Evolutionary conservation across 2,113 vertebrate genomes (phyloP).

Genomic region (Python bivittatus): DNA sequence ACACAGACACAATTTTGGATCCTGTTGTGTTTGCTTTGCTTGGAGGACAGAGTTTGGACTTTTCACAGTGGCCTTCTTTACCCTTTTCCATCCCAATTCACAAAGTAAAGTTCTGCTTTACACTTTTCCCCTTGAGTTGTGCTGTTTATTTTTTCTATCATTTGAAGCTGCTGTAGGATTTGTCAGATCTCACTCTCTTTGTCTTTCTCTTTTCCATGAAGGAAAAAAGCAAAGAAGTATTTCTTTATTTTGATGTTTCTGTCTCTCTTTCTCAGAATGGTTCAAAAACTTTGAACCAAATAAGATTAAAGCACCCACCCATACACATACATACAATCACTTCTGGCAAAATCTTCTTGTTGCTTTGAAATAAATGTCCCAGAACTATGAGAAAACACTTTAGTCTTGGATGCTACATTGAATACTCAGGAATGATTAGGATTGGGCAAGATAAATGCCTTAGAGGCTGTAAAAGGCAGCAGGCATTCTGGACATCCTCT

Average conservation of each 20-base stretch:
- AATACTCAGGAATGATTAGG: background rate
- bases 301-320: background rate
- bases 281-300: background rate
- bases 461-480: background rate
- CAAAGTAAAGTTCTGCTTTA: background rate
- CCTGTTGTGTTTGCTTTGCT: background rate
- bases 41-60: background rate
- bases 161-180: background rate
- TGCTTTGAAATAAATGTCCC: background rate
- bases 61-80: background rate
- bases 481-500: background rate
- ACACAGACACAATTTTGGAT: background rate
- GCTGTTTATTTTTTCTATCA: background rate
- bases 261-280: background rate
- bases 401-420: background rate
- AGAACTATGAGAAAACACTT: background rate
- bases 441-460: background rate
- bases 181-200: background rate
- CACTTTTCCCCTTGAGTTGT: background rate
- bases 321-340: background rate
- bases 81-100: background rate
- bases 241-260: background rate
- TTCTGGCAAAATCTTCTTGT: background rate
- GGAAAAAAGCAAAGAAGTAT: background rate
- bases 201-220: background rate